Conservation (phyloP, 2,888 invertebrate species). For the Exephanes ischioxanthus region DNA sequence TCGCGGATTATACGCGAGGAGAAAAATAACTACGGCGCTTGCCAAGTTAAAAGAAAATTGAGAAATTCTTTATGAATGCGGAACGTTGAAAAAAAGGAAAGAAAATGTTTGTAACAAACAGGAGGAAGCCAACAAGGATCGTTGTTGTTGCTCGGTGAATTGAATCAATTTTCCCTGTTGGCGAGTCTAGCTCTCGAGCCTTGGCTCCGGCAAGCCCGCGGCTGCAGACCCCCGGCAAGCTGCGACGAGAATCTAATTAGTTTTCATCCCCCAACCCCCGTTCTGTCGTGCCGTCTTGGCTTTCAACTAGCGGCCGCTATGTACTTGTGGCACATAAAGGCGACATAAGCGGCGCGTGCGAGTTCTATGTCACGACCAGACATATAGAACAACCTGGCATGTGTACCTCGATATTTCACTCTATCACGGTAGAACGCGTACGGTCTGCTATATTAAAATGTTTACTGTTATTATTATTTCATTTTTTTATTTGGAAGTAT, state of each 20-base stretch:
- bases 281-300: too few species aligned
- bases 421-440: background rate
- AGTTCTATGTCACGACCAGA: background rate
- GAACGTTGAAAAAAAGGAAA: background rate
- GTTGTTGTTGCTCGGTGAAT: conserved; percentile 61
- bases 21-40: too few species aligned
- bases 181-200: conserved; percentile 14
- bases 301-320: background rate
- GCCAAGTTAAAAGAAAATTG: background rate
- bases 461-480: background rate
- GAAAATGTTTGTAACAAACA: conserved; percentile 61
- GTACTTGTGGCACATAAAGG: background rate
- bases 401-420: background rate
- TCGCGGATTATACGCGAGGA: too few species aligned
- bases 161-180: conserved; percentile 71
- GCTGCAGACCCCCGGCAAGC: background rate
- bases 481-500: background rate
- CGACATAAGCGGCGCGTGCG: conserved; percentile 6
- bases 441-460: background rate
- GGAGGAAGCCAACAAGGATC: conserved; percentile 57
- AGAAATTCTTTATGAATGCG: background rate
- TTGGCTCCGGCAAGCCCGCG: background rate
- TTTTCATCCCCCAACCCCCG: conserved; percentile 35
- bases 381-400: background rate
- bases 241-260: conserved; percentile 62